These are phyloP conservation scores for Apteryx mantelli DNA, from an alignment of 2,113 vertebrate species.

Conservation along the genomic window DNA sequence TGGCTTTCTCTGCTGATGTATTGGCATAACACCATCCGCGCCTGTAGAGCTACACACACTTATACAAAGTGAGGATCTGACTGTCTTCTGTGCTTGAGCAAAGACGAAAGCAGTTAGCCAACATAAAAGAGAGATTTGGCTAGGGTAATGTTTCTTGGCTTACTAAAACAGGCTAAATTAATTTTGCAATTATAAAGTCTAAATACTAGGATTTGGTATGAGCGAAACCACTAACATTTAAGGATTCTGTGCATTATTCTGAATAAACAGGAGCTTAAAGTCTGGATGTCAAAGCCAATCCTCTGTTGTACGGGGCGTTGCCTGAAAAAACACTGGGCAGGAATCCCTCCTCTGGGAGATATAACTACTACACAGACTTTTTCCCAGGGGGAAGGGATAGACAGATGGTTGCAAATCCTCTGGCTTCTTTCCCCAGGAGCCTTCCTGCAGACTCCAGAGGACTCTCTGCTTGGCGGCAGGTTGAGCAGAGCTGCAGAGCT, in stretches of 20 bases:
- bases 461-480: neutral
- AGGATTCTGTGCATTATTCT: conserved; percentile 23
- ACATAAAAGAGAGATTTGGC: neutral
- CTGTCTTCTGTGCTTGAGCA: neutral
- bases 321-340: neutral
- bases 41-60: neutral
- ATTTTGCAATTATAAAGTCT: neutral
- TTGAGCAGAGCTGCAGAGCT: neutral
- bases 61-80: neutral
- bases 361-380: conserved; percentile 1
- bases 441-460: neutral
- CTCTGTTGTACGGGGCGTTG: neutral
- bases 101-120: neutral
- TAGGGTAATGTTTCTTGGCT: neutral
- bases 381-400: neutral
- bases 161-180: neutral
- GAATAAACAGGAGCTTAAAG: conserved; percentile 34
- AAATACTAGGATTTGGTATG: neutral
- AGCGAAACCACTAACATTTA: neutral
- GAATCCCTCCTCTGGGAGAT: neutral
- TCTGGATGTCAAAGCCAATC: neutral
- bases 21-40: neutral
- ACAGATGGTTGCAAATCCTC: conserved; percentile 47
- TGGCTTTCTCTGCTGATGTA: neutral
- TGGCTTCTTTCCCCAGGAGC: conserved; percentile 3